Conservation (phyloP, 2,797 vertebrate species). For the Catostomus latipinnis region DNA sequence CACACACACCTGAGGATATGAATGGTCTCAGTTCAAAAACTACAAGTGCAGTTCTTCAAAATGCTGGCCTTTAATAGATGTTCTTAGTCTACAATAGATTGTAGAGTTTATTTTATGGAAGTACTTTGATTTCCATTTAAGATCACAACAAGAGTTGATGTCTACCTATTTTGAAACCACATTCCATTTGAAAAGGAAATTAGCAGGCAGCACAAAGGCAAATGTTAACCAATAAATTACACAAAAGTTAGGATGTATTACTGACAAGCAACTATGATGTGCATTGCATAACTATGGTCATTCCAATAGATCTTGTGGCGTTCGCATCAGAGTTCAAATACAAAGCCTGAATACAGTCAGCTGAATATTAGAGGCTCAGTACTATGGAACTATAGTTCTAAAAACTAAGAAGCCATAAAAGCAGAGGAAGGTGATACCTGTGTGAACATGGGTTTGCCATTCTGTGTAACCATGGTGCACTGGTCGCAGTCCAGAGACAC, state of each 20-base stretch:
- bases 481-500: conserved; percentile 90
- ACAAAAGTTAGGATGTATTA: not conserved
- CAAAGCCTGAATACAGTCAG: no score
- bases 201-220: conserved; percentile 32
- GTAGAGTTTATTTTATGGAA: conserved; percentile 22
- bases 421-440: conserved; percentile 74
- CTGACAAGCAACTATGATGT: not conserved
- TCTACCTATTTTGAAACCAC: conserved; percentile 33
- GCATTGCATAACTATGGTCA: no score
- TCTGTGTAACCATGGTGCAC: conserved; percentile 92
- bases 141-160: conserved; percentile 39
- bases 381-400: not conserved
- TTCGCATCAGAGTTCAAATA: no score
- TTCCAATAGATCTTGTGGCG: no score
- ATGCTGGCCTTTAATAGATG: not conserved
- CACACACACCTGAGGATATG: conserved; percentile 82
- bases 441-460: conserved; percentile 92
- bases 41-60: not conserved
- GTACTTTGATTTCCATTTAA: conserved; percentile 5
- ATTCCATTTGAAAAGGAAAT: conserved; percentile 26
- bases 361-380: not conserved
- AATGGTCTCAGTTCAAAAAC: not conserved
- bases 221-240: not conserved
- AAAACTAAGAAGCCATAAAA: not conserved
- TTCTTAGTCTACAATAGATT: conserved; percentile 4